Evolutionary conservation across 2,888 invertebrate species (phyloP), one percentile per base, ranked within the genome.

Genomic region (Cephalotes varians): DNA sequence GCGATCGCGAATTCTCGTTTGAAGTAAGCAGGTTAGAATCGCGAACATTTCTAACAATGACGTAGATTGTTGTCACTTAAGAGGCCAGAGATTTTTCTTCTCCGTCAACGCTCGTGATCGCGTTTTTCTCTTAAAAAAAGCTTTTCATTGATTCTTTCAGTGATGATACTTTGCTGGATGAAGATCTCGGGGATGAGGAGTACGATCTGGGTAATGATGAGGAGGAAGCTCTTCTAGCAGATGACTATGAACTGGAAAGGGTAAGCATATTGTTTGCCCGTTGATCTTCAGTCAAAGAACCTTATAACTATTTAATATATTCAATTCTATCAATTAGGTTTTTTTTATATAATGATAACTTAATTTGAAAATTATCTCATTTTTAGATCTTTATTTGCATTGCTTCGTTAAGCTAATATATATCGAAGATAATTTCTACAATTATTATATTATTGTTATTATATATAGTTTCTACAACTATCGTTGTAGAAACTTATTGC

Each of bases 191-290:
- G 34, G 95, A 95, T 67, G 94, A 94, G 80, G 95, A 94, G 73
- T 95, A 95, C 85, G 95, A 95, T 86, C 90, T 95, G 71, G 94
- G 94, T 81, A 95, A 95, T 87, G 95, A 95, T 67, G 95, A 95
- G 88, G 95, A 95, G 92, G 95, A 95, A 90, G 95, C 95, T 21
- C 93, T 95, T 54, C 91, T 95, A 89, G 95, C 95, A 44, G 95
- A 95, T 88, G 94, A 95, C 91, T 93, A 93, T 92, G 94, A 94
- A 89, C 85, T 93, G 82, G 94, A 94, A 86, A 93, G 93, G 94
- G 94, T 94, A 93, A 94, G 94, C 92, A 90, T 90, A 88, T 85
- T 87, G 89, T 76, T 85, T 84, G 80, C 85, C 83, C 73, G 86
- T 87, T 89, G 87, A 65, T 86, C 85, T 83, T 76, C 82, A 77